Base-by-base conservation (phyloP, 1,140 invertebrate genomes). In the Vollenhovia emeryi region DNA sequence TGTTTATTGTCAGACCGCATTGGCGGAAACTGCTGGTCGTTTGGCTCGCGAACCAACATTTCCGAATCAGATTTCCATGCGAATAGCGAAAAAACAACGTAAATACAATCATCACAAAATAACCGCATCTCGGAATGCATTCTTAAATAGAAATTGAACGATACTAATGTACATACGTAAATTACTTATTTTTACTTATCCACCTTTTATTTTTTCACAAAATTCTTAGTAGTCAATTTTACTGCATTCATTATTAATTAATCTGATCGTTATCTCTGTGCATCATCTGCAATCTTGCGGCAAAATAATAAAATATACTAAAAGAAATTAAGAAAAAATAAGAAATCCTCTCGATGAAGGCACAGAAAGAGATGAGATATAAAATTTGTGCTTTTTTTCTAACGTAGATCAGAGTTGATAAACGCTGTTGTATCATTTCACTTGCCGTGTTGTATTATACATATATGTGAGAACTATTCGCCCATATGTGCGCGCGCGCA, bases 1-100 rank as follows among this genome's bases (percentile, higher is more conserved):
- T 62, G 74, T 78, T 78, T 78, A 78, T 78, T 64, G 57, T 36
- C 57, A 33, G 40, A 57, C 30, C 27, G 33, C 57, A 64, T 64
- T 43, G 43, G 33, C 40, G 27, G 74, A 64, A 64, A 78, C 57
- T 43, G 48, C 40, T n/a, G 57, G 57, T 48, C 40, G 57, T 78
- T 64, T 78, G 57, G 74, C 74, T 78, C 18, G 57, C 40, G n/a
- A 50, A 64, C 13, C 40, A 76, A 76, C 43, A 27, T 62, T 62
- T 62, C 40, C 55, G 27, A 62, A 62, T 21, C 57, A 21, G 21
- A 13, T 64, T 40, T 30, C 55, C 18, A 62, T 7, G 24, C 57
- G 6, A 76, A 30, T 13, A 64, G 18, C 27, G 18, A 75, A 43
- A 45, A 78, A 62, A 45, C n/a, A 64, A 21, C 3, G 36, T 75